phyloP scores from a whole-genome alignment of 1,140 invertebrate species.

The Panonychus citri region DNA sequence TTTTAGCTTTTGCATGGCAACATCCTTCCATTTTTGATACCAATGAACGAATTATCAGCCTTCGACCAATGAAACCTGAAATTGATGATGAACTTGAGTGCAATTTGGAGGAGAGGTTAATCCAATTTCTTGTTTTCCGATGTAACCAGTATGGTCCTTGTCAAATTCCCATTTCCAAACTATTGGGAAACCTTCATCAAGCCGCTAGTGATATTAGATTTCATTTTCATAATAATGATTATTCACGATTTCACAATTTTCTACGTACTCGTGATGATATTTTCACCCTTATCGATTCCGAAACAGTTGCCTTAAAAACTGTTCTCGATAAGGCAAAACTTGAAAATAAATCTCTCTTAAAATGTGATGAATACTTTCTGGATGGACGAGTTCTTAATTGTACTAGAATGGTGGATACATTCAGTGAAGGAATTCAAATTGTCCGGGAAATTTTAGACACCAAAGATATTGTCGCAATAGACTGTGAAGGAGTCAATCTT shows the following conservation, averaged over 20 bases:
- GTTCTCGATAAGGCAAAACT: not conserved
- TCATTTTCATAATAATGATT: not conserved
- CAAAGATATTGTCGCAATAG: not conserved
- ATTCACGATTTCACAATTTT: not conserved
- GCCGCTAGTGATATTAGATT: not conserved
- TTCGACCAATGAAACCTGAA: not conserved
- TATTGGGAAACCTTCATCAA: not conserved
- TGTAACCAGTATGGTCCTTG: not conserved
- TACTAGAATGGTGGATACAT: not conserved
- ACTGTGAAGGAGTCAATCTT: slow-evolving; percentile 3
- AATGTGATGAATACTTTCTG: not conserved
- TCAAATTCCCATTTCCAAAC: not conserved
- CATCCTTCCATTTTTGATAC: not conserved
- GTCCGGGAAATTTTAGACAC: not conserved
- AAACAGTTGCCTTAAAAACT: not conserved
- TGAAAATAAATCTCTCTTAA: not conserved
- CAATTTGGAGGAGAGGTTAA: not conserved
- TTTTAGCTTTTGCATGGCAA: slow-evolving; percentile 1
- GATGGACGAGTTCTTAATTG: not conserved
- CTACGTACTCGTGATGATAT: not conserved
- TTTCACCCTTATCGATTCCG: not conserved
- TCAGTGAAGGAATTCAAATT: not conserved
- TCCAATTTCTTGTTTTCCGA: not conserved
- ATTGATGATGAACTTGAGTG: not conserved
- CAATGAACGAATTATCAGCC: not conserved